Conservation (phyloP, 1,140 invertebrate genomes). For the Cherax destructor region DNA sequence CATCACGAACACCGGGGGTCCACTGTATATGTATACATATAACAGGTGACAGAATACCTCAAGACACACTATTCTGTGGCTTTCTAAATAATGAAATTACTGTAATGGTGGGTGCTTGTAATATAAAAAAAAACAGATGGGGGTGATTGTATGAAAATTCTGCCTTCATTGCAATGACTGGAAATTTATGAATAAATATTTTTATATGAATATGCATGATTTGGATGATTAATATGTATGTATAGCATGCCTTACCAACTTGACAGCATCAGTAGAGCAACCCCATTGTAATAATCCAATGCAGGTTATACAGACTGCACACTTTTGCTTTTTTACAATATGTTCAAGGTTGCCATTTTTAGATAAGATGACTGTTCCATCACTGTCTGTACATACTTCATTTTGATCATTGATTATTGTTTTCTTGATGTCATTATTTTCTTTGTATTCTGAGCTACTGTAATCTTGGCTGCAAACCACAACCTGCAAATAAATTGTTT, state of each 20-base stretch:
- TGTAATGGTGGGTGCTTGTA: too few relatives aligned
- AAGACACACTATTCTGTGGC: too few relatives aligned
- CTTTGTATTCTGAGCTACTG: background rate
- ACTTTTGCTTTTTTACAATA: slow-evolving; percentile 70
- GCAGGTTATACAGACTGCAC: slow-evolving; percentile 79
- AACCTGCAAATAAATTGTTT: slow-evolving; percentile 2
- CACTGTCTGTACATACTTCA: background rate
- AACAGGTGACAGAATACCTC: too few relatives aligned
- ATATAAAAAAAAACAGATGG: too few relatives aligned
- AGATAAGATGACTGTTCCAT: background rate
- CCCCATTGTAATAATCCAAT: slow-evolving; percentile 80
- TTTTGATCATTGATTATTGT: background rate
- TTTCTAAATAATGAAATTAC: too few relatives aligned
- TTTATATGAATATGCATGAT: too few relatives aligned
- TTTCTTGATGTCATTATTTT: background rate
- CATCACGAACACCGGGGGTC: too few relatives aligned
- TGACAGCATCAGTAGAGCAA: slow-evolving; percentile 61
- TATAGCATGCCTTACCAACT: background rate
- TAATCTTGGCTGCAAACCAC: background rate
- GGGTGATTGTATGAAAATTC: too few relatives aligned
- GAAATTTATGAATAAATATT: too few relatives aligned
- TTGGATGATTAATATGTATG: too few relatives aligned
- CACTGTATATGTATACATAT: too few relatives aligned
- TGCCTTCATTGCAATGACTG: too few relatives aligned
- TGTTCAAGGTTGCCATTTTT: slow-evolving; percentile 21